A percentile compares a stretch with the other conserved stretches of the same genome.
Conservation (phyloP, 2,113 vertebrate species). For the Nothoprocta perdicaria region DNA sequence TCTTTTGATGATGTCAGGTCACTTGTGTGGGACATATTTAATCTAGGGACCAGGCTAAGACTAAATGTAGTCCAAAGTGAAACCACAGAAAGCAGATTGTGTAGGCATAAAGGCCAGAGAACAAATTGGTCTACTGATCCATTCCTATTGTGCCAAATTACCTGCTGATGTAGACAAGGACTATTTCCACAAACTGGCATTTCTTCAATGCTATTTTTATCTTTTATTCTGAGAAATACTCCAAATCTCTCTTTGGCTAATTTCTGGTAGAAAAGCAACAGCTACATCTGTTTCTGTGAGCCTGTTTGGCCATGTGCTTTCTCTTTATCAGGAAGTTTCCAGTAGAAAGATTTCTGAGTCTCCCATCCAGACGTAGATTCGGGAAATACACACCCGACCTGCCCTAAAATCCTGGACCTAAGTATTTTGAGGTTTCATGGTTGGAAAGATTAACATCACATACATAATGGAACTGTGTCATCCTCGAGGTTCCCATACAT, state of each 20-base stretch:
- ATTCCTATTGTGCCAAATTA: not conserved
- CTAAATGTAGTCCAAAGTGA: not conserved
- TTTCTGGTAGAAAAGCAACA: not conserved
- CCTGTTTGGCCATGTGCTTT: conserved; percentile 4
- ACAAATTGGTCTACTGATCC: not conserved
- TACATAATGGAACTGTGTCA: conserved; percentile 22
- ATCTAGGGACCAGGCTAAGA: not conserved
- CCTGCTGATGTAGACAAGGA: not conserved
- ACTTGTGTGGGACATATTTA: not conserved
- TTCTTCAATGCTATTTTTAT: not conserved
- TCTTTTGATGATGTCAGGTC: not conserved
- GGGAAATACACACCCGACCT: conserved; percentile 44
- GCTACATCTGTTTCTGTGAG: conserved; percentile 23
- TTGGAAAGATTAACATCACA: conserved; percentile 65
- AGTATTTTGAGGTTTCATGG: conserved; percentile 2
- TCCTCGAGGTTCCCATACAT: not conserved
- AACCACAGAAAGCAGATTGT: not conserved
- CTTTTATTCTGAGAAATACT: not conserved
- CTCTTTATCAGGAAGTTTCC: conserved; percentile 52
- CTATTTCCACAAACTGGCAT: not conserved
- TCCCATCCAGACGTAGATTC: not conserved
- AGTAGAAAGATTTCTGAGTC: not conserved
- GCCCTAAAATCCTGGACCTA: conserved; percentile 24
- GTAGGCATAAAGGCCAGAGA: not conserved
- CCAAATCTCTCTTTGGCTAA: not conserved